Evolutionary conservation across 2,888 invertebrate genomes (phyloP).

Genomic region (Meteorus cinctellus): DNA sequence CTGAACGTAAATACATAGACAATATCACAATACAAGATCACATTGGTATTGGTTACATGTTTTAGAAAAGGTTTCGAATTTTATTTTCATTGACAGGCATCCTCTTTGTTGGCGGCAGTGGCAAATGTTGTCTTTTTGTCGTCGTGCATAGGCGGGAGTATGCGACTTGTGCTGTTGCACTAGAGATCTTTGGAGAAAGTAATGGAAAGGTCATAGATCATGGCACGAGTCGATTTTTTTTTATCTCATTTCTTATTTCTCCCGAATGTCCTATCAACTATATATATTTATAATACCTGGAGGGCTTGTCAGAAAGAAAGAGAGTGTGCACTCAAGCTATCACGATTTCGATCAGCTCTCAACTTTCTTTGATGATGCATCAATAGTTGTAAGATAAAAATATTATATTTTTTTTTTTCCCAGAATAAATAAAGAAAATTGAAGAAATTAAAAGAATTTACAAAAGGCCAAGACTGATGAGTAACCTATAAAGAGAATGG

Average conservation of each 20-base stretch:
- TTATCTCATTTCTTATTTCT: slow-evolving; percentile 44
- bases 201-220: slow-evolving; percentile 64
- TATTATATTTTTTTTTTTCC: neutral
- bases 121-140: slow-evolving; percentile 15
- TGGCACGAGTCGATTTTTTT: slow-evolving; percentile 61
- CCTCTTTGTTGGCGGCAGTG: slow-evolving; percentile 7
- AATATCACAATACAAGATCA: neutral
- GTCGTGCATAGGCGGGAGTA: slow-evolving; percentile 35
- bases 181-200: slow-evolving; percentile 63
- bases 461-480: neutral
- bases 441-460: neutral
- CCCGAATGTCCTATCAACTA: slow-evolving; percentile 6
- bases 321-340: slow-evolving; percentile 40
- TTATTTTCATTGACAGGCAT: slow-evolving; percentile 14
- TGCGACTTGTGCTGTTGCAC: slow-evolving; percentile 48
- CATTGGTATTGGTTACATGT: neutral
- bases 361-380: slow-evolving; percentile 33
- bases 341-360: slow-evolving; percentile 40
- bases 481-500: neutral
- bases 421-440: neutral
- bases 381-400: neutral
- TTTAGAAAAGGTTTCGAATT: neutral
- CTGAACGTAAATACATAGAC: neutral
- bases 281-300: slow-evolving; percentile 21
- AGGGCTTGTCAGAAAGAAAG: slow-evolving; percentile 34